phyloP scores from a whole-genome alignment of 2,888 invertebrate genomes.

The Scaptomyza parva region DNA sequence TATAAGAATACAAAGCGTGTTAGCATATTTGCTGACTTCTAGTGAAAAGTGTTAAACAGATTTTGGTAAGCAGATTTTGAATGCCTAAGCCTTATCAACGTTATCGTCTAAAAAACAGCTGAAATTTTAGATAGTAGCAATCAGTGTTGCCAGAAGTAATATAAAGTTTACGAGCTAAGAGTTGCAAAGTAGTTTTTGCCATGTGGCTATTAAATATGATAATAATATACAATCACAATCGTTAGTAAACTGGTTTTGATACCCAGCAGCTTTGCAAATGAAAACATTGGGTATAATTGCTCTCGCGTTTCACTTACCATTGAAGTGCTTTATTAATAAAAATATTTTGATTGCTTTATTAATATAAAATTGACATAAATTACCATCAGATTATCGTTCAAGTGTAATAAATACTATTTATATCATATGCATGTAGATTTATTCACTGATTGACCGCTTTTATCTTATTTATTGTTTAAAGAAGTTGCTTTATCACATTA shows the following conservation, averaged over 20 bases:
- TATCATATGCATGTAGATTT: conserved; percentile 1
- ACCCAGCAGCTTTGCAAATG: background rate
- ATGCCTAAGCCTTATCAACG: background rate
- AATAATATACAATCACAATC: background rate
- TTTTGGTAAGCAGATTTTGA: background rate
- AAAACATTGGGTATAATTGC: background rate
- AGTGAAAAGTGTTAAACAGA: background rate
- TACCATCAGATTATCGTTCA: conserved; percentile 15
- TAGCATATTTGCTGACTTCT: background rate
- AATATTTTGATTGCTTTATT: background rate
- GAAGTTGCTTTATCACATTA: conserved; percentile 59
- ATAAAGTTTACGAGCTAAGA: background rate
- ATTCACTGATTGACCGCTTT: conserved; percentile 12
- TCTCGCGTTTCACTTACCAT: background rate
- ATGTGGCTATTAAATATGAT: no score
- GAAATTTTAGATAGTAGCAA: background rate
- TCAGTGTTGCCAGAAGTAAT: background rate
- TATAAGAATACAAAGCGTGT: background rate
- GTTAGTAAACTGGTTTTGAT: background rate
- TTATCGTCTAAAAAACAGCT: background rate
- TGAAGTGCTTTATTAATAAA: background rate
- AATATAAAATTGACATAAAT: background rate
- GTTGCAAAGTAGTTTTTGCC: background rate
- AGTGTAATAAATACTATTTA: conserved; percentile 3
- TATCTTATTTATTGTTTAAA: conserved; percentile 60